A percentile compares a stretch with the other conserved stretches of the same genome.
phyloP scores from a whole-genome alignment of 1,140 invertebrate species.

The Atta texana region DNA sequence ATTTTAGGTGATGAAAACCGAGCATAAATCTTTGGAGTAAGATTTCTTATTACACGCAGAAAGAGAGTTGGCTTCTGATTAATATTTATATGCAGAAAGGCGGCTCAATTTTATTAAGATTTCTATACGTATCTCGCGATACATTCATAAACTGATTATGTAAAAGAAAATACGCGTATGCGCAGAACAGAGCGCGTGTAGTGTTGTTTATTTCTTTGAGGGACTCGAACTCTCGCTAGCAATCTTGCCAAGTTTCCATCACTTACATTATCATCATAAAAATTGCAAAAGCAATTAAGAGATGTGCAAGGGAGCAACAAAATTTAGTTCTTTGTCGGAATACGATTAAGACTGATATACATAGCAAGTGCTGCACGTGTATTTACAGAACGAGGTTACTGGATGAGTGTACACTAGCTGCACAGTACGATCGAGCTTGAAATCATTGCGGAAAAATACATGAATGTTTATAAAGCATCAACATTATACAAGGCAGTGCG shows the following conservation, averaged over 20 bases:
- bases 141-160: not conserved
- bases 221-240: not conserved
- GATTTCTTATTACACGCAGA: not conserved
- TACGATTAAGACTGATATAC: not conserved
- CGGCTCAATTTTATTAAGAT: not conserved
- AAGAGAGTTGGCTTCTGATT: not conserved
- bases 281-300: not conserved
- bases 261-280: too few relatives aligned
- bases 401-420: not conserved
- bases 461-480: slow-evolving; percentile 20
- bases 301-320: not conserved
- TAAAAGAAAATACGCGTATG: not conserved
- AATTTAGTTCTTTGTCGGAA: not conserved
- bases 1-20: slow-evolving; percentile 2
- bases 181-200: slow-evolving; percentile 11
- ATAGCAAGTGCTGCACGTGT: not conserved
- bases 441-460: slow-evolving; percentile 32
- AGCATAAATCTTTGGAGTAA: not conserved
- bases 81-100: not conserved
- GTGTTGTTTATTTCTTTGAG: not conserved
- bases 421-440: not conserved
- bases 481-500: slow-evolving; percentile 6
- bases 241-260: not conserved
- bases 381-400: slow-evolving; percentile 29
- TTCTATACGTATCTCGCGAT: not conserved